phyloP scores from a whole-genome alignment of 2,888 invertebrate species.

The Ommatoiulus sabulosus region DNA sequence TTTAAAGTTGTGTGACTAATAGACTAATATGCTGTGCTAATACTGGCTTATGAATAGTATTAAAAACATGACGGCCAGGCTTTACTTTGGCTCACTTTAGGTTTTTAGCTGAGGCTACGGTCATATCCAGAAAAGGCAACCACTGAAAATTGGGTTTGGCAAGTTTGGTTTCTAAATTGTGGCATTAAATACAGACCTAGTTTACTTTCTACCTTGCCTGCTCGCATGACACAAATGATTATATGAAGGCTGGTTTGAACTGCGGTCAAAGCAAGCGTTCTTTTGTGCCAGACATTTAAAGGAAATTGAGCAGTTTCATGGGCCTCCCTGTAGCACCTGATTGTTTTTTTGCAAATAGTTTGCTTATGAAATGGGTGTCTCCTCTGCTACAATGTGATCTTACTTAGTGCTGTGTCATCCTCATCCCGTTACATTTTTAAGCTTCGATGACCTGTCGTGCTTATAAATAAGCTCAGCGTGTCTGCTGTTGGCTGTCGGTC shows the following conservation, averaged over 20 bases:
- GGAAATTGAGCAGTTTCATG: background rate
- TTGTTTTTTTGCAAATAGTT: background rate
- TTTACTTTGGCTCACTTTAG: too few relatives aligned
- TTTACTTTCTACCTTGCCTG: slow-evolving; percentile 10
- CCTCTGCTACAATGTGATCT: background rate
- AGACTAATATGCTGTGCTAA: slow-evolving; percentile 2
- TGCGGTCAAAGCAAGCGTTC: background rate
- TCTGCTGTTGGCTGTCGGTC: background rate
- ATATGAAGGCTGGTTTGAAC: background rate
- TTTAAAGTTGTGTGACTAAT: background rate
- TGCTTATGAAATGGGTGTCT: background rate
- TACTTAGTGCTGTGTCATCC: background rate
- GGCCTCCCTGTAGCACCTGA: background rate
- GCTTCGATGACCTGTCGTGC: slow-evolving; percentile 12
- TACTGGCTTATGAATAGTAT: too few relatives aligned
- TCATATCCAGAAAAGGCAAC: background rate
- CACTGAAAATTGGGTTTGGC: background rate
- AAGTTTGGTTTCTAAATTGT: background rate
- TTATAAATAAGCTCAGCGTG: slow-evolving; percentile 16
- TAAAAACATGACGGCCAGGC: too few relatives aligned
- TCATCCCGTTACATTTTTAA: background rate
- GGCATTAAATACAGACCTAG: background rate
- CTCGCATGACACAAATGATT: background rate
- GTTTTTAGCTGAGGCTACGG: background rate
- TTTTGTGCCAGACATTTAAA: too few relatives aligned